Evolutionary conservation across 2,888 invertebrate species (phyloP).

Genomic region (Eremobia ochroleuca): DNA sequence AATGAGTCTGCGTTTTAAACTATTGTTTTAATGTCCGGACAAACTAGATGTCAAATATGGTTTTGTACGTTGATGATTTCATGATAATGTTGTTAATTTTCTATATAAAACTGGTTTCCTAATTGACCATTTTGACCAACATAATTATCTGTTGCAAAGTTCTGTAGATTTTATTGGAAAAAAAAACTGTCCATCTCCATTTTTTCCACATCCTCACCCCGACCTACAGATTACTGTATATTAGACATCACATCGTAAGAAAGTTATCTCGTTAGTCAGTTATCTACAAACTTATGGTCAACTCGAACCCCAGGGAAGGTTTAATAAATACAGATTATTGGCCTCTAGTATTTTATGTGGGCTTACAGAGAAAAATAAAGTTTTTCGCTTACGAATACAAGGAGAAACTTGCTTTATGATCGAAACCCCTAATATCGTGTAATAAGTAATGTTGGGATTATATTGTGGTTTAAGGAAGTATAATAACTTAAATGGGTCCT

Average conservation of each 20-base stretch:
- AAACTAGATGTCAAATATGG: no score
- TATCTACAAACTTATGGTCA: slow-evolving; percentile 80
- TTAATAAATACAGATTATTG: slow-evolving; percentile 85
- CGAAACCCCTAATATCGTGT: slow-evolving; percentile 25
- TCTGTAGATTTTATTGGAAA: neutral
- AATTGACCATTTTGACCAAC: no score
- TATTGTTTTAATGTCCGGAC: no score
- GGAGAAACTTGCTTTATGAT: slow-evolving; percentile 65
- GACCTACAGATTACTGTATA: slow-evolving; percentile 76
- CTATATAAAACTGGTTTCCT: no score
- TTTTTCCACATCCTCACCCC: slow-evolving; percentile 41
- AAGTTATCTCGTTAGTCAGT: slow-evolving; percentile 87
- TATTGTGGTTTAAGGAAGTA: neutral
- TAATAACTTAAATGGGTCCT: neutral
- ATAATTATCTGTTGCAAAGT: no score
- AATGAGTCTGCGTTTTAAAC: no score
- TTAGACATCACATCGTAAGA: slow-evolving; percentile 79
- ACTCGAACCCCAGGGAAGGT: slow-evolving; percentile 66
- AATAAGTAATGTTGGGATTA: slow-evolving; percentile 30
- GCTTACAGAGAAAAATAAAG: slow-evolving; percentile 58
- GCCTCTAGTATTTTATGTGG: slow-evolving; percentile 76
- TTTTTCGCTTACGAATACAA: slow-evolving; percentile 69
- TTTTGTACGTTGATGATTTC: no score
- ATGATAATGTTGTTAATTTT: no score
- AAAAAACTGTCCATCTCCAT: slow-evolving; percentile 48